phyloP scores from a whole-genome alignment of 1,140 invertebrate genomes.

The Pantala flavescens region DNA sequence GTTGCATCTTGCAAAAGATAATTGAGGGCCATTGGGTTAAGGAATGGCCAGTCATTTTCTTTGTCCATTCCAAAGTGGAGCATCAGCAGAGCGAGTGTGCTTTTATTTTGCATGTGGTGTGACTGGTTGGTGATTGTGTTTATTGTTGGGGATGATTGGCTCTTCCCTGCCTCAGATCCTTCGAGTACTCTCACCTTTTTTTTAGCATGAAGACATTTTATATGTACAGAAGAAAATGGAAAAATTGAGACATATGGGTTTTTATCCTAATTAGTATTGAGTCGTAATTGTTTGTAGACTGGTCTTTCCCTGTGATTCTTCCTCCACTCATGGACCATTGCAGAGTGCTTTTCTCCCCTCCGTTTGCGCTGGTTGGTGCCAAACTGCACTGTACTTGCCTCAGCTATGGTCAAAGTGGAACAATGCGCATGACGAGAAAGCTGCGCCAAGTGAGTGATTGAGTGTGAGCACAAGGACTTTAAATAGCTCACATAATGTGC shows the following conservation, averaged over 20 bases:
- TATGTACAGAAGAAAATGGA: constrained; percentile 7
- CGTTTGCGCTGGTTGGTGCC: neutral
- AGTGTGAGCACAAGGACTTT: neutral
- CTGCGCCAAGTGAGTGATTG: neutral
- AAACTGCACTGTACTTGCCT: constrained; percentile 1
- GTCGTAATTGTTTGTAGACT: constrained; percentile 6
- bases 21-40: neutral
- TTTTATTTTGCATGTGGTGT: neutral
- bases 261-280: neutral
- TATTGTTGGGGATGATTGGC: constrained; percentile 4
- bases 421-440: neutral
- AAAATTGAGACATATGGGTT: neutral
- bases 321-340: neutral
- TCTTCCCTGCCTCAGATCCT: neutral
- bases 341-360: neutral
- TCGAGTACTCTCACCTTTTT: constrained; percentile 1
- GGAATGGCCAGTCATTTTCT: neutral
- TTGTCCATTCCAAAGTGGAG: constrained; percentile 2
- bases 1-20: neutral
- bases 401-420: neutral
- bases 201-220: neutral
- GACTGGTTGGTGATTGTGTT: neutral
- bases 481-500: neutral
- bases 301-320: constrained; percentile 8
- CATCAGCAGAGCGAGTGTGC: neutral